These are phyloP conservation scores for Slavum lentiscoides DNA, from an alignment of 2,888 invertebrate genomes.

Conservation along the genomic window DNA sequence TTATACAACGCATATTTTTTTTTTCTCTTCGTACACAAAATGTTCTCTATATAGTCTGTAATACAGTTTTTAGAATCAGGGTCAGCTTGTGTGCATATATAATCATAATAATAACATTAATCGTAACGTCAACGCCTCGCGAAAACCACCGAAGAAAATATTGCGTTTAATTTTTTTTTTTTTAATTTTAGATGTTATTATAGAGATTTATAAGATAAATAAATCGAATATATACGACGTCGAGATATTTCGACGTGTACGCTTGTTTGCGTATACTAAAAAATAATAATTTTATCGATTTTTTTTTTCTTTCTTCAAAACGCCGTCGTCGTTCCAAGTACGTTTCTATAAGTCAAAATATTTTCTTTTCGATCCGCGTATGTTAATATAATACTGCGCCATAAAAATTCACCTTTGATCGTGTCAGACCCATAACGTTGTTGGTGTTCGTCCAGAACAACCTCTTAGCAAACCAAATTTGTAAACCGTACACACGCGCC, in stretches of 20 bases:
- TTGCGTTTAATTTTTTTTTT: too few relatives aligned
- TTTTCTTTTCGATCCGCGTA: neutral
- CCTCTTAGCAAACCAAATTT: constrained; percentile 21
- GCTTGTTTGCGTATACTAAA: too few relatives aligned
- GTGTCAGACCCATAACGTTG: neutral
- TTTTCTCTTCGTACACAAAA: constrained; percentile 24
- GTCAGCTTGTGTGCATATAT: constrained; percentile 1
- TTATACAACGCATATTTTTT: neutral
- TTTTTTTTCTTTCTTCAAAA: too few relatives aligned
- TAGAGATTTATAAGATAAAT: too few relatives aligned
- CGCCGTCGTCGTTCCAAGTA: neutral
- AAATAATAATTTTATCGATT: too few relatives aligned
- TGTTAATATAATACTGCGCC: neutral
- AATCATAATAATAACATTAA: constrained; percentile 1
- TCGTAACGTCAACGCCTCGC: neutral
- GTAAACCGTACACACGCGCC: neutral
- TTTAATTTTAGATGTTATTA: too few relatives aligned
- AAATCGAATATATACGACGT: too few relatives aligned
- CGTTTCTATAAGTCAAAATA: neutral
- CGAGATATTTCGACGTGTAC: too few relatives aligned
- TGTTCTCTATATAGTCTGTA: constrained; percentile 6
- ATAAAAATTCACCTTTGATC: constrained; percentile 21
- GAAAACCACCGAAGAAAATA: neutral
- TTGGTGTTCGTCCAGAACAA: constrained; percentile 32
- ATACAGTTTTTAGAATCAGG: constrained; percentile 3